Conservation (phyloP, 1,140 invertebrate genomes). For the Drosophila neocordata region DNA sequence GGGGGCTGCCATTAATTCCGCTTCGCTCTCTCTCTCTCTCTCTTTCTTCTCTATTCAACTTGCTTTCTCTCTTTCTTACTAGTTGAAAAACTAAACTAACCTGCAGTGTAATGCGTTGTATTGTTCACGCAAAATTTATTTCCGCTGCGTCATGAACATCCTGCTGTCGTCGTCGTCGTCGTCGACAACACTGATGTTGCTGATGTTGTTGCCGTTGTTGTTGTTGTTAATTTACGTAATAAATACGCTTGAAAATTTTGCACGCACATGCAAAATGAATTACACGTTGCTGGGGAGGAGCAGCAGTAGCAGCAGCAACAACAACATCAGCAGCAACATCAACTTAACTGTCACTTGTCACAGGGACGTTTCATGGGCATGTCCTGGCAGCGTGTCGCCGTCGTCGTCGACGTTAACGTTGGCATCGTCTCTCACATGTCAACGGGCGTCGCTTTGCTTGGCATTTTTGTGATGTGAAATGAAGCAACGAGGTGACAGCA, state of each 20-base stretch:
- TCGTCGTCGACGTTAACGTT: conserved; percentile 26
- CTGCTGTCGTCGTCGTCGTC: conserved; percentile 64
- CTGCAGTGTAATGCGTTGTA: conserved; percentile 79
- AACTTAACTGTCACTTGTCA: conserved; percentile 83
- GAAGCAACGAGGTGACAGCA: conserved; percentile 82
- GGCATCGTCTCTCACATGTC: conserved; percentile 81
- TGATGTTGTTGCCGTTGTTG: conserved; percentile 52
- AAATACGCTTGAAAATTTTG: conserved; percentile 81
- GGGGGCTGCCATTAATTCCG: conserved; percentile 63
- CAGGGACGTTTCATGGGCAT: conserved; percentile 67
- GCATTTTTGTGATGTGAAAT: conserved; percentile 82
- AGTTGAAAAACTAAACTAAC: conserved; percentile 65
- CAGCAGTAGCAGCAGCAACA: conserved; percentile 43
- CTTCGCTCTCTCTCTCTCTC: conserved; percentile 2
- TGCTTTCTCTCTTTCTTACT: conserved; percentile 8
- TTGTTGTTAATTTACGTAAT: conserved; percentile 80
- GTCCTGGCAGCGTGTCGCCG: conserved; percentile 52
- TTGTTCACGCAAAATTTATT: conserved; percentile 82
- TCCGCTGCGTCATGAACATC: conserved; percentile 79
- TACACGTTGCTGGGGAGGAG: conserved; percentile 63
- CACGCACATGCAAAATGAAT: conserved; percentile 81
- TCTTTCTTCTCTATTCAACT: background rate
- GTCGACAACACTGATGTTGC: conserved; percentile 19
- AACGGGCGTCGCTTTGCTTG: conserved; percentile 82
- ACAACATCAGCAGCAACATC: conserved; percentile 51